Evolutionary conservation across 2,797 vertebrate species (phyloP), one percentile per base, ranked within the genome.

Genomic region (Pipistrellus kuhlii): DNA sequence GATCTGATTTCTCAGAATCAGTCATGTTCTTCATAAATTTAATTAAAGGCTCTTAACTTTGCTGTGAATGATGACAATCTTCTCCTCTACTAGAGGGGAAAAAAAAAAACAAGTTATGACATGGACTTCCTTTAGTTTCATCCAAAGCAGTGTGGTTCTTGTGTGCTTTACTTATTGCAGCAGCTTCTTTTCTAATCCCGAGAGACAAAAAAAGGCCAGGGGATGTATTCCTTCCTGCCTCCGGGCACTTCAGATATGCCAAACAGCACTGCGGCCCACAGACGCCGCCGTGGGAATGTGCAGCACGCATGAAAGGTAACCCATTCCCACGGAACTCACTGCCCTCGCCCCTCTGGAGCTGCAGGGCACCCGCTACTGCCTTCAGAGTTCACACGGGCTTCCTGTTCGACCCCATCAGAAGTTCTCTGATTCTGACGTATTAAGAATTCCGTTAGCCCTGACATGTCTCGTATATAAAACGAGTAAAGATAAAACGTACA

Each of bases 161-260:
- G 64, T 55, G 80, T 92, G 10, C 77, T 35, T 11, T 71, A 13
- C 66, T 44, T 78, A 68, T 23, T 68, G 13, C 81, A 88, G 10
- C 11, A 69, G 38, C 53, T 64, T 91, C 55, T 94, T 82, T 91
- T 85, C 73, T 86, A 92, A 90, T 85, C 75, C n/a, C 62, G 25
- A 95, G 20, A 73, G n/a, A 25, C 10, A 44, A 80, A 48, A 80
- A 82, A 85, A 17, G 21, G 7, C 21, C 88, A 53, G 13, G 14
- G 30, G 4, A 46, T 83, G 93, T 94, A 78, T 77, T 72, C 35
- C 32, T 78, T 13, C 23, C 46, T 57, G 48, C 48, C 46, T 89
- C 64, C 77, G 57, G 57, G 83, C 83, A 72, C 90, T 84, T 85
- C 88, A 73, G 12, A 12, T 76, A 41, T 15, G n/a, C 78, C 48